Evolutionary conservation across 1,140 invertebrate genomes (phyloP).

Genomic region (Melanaphis sacchari): DNA sequence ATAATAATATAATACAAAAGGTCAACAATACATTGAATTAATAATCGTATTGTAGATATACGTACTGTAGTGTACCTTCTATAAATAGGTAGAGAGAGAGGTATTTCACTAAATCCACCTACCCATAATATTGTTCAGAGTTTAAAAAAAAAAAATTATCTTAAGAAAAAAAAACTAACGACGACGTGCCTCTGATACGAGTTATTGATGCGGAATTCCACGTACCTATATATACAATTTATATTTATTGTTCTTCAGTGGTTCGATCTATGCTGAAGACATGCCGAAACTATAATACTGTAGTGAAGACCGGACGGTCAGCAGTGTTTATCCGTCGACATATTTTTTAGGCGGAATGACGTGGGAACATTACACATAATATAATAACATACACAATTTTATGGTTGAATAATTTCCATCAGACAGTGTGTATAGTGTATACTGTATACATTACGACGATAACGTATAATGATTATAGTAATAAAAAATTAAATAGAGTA

Average conservation of each 20-base stretch:
- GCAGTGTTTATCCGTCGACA: not conserved
- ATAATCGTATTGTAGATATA: not conserved
- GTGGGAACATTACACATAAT: not conserved
- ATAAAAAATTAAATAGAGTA: not conserved
- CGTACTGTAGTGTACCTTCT: not conserved
- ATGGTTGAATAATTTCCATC: slow-evolving; percentile 11
- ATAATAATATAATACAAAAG: not conserved
- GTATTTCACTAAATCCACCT: not conserved
- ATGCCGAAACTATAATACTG: not conserved
- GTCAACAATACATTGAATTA: not conserved
- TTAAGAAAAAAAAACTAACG: not conserved
- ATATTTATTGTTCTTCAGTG: not conserved
- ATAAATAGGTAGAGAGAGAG: not conserved
- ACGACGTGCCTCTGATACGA: not conserved
- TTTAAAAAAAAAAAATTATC: not conserved
- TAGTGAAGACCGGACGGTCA: not conserved
- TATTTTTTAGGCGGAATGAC: not conserved
- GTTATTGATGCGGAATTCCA: slow-evolving; percentile 11
- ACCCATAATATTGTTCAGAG: not conserved
- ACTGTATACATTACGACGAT: too few species aligned
- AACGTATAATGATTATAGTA: not conserved
- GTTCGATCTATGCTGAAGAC: not conserved
- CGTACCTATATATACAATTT: not conserved
- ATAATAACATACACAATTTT: not conserved
- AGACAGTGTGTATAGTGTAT: not conserved